Evolutionary conservation across 2,797 vertebrate species (phyloP).

Genomic region (Nasua narica): DNA sequence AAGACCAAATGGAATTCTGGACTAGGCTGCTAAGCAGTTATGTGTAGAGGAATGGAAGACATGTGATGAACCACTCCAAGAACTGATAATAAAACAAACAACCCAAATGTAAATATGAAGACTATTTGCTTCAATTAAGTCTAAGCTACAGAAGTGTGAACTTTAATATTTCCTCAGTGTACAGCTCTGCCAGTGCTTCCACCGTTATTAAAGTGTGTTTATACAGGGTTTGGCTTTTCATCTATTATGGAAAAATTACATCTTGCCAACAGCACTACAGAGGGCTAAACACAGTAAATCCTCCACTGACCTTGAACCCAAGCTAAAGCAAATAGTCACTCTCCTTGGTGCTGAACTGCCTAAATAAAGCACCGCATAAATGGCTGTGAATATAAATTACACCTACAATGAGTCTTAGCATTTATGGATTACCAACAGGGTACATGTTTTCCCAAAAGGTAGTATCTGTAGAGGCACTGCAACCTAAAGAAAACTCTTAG

Average conservation of each 20-base stretch:
- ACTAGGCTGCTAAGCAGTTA: not conserved
- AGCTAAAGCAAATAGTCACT: constrained; percentile 62
- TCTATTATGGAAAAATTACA: constrained; percentile 73
- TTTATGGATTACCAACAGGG: constrained; percentile 53
- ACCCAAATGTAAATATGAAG: constrained; percentile 65
- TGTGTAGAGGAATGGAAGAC: not conserved
- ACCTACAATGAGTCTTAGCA: constrained; percentile 8
- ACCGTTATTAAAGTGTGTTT: constrained; percentile 73
- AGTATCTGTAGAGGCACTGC: not conserved
- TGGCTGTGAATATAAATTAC: constrained; percentile 53
- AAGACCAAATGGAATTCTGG: not conserved
- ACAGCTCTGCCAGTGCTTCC: constrained; percentile 36
- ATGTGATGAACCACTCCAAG: not conserved
- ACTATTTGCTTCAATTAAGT: constrained; percentile 75
- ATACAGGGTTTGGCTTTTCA: constrained; percentile 68
- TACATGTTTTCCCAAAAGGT: constrained; percentile 36
- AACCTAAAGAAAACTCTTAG: constrained; percentile 4
- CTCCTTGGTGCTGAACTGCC: constrained; percentile 63
- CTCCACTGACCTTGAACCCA: constrained; percentile 57
- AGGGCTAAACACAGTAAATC: constrained; percentile 71
- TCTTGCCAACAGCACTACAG: constrained; percentile 67
- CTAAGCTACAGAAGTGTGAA: constrained; percentile 64
- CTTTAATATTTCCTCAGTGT: constrained; percentile 70
- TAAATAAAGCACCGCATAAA: rapidly evolving
- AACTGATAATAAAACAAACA: constrained; percentile 66